phyloP scores from a whole-genome alignment of 2,113 vertebrate species.

The Quiscalus mexicanus region DNA sequence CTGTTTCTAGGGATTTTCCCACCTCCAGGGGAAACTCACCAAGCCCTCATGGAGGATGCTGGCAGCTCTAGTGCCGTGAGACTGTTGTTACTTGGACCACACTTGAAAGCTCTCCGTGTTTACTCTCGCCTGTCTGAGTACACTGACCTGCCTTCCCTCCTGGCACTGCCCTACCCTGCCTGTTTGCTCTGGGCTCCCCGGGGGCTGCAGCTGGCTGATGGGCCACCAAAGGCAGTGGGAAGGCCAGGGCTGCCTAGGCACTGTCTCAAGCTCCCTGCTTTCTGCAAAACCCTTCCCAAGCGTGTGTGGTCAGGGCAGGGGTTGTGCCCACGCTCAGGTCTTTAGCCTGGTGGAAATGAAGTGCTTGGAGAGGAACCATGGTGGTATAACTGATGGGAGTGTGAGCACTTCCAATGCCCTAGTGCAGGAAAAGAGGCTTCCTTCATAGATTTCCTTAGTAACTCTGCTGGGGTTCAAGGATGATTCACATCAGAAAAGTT shows the following conservation, averaged over 20 bases:
- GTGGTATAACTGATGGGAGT: background rate
- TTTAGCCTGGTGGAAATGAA: background rate
- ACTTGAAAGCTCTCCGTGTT: background rate
- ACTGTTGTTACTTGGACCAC: background rate
- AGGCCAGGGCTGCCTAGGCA: background rate
- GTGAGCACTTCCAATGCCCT: background rate
- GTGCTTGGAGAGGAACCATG: fast-evolving
- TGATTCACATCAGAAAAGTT: background rate
- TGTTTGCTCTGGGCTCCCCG: background rate
- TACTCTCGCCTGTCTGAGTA: fast-evolving
- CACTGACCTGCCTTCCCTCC: background rate
- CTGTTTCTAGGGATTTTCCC: background rate
- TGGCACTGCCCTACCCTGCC: background rate
- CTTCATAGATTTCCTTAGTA: background rate
- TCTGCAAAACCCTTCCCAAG: background rate
- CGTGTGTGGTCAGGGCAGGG: fast-evolving
- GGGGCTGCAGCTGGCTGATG: background rate
- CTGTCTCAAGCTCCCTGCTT: background rate
- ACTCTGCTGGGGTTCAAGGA: background rate
- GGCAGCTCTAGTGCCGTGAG: background rate
- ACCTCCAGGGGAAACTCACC: fast-evolving
- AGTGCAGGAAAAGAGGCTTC: background rate
- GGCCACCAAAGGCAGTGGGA: fast-evolving
- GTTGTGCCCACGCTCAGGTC: fast-evolving
- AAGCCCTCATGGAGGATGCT: background rate